Percentiles rank a stretch among this genome's conserved stretches.
These are phyloP conservation scores for Acrossocheilus fasciatus DNA, from an alignment of 2,797 vertebrate genomes.

Conservation along the genomic window DNA sequence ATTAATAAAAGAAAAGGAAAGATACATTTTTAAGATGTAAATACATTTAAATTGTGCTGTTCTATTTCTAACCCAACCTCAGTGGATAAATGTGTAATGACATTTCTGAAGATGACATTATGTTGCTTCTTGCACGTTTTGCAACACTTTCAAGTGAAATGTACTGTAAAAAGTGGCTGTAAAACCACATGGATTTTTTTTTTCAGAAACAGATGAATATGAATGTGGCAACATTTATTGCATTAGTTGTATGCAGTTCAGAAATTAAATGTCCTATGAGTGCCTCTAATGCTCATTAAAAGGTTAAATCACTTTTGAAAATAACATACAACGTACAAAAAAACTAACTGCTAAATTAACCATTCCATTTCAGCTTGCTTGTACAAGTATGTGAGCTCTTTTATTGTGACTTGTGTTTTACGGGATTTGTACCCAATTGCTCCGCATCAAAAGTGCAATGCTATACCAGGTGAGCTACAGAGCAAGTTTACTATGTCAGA, in stretches of 20 bases:
- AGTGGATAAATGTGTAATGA: too few relatives aligned
- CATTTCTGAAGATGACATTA: too few relatives aligned
- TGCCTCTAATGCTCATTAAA: too few relatives aligned
- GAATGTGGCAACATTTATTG: background rate
- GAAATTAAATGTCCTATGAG: too few relatives aligned
- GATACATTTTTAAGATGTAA: too few relatives aligned
- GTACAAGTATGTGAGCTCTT: background rate
- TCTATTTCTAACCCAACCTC: too few relatives aligned
- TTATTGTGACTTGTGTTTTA: background rate
- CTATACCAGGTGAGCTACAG: background rate
- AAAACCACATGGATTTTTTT: background rate
- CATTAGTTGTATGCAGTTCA: too few relatives aligned
- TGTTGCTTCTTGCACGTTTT: too few relatives aligned
- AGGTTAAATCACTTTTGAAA: background rate
- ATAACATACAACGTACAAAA: background rate
- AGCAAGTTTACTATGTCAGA: background rate
- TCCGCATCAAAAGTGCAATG: background rate
- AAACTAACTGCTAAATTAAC: background rate
- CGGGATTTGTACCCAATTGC: background rate
- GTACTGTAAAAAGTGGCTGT: background rate
- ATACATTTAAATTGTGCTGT: too few relatives aligned
- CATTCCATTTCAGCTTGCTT: background rate
- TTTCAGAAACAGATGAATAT: background rate
- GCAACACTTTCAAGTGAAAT: background rate
- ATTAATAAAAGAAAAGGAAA: too few relatives aligned